Base-by-base conservation (phyloP, 2,888 invertebrate genomes). In the Macrophya annulata region DNA sequence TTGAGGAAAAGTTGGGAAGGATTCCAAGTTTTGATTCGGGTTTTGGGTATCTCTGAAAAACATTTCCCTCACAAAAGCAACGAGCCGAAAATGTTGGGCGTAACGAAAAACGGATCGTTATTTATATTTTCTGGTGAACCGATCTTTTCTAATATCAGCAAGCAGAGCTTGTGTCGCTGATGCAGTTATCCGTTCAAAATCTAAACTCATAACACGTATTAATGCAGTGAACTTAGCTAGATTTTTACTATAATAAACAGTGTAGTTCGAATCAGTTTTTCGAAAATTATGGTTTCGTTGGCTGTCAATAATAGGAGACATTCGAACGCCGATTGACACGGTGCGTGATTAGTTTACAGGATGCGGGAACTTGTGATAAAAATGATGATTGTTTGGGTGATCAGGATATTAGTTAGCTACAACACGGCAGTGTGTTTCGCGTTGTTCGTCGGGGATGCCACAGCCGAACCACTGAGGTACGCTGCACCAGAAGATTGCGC, bases 401-500 rank as follows among this genome's bases (percentile, higher is more conserved):
- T 83, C 37, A 83, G 83, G 83, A 83, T 83, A 68, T 83, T 83
- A 68, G 45, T 84, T 43, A 76, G 68, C 68, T 84, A 76, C 84
- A 76, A 76, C 59, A 59, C 74, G 59, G 84, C 84, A 12, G 76
- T 84, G 72, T 84, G 84, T 21, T 84, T 83, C 68, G 83, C 83
- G 68, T 83, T 83, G 48, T 83, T 85, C 21, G 82, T 43, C 48
- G 82, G 85, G 8, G 91, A 91, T 86, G 86, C 89, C 82, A 90
- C 91, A 17, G 90, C 92, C 21, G 93, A 93, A 85, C 91, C 92
- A 25, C 89, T 95, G 84, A 92, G 94, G 89, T 97, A 97, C 93
- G 97, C 97, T 93, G 97, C 97, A 86, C 97, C 97, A 82, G 97
- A 97, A 92, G 97, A 97, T 93, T 97, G 97, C 90, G 96, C 97